A percentile compares a stretch with the other conserved stretches of the same genome.
Evolutionary conservation across 2,113 vertebrate genomes (phyloP).

Genomic region (Leptobrachium leishanense): DNA sequence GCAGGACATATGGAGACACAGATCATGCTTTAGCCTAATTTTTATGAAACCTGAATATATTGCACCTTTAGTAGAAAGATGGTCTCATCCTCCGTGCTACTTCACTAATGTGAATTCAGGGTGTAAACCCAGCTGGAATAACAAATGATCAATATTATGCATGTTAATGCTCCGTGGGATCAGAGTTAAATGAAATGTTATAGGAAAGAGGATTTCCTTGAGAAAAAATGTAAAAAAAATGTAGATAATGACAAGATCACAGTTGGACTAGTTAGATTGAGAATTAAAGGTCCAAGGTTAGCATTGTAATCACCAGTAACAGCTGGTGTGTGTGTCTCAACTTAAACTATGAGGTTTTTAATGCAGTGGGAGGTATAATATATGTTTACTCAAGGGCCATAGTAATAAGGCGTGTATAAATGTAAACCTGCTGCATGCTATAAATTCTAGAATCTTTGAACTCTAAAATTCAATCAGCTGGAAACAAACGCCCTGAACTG

Average conservation of each 20-base stretch:
- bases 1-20: no score
- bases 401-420: neutral
- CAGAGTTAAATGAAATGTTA: conserved; percentile 12
- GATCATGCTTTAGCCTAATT: neutral
- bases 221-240: neutral
- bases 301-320: conserved; percentile 16
- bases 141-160: conserved; percentile 33
- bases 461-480: neutral
- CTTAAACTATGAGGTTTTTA: neutral
- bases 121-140: conserved; percentile 22
- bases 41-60: neutral
- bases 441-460: neutral
- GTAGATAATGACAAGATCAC: conserved; percentile 19
- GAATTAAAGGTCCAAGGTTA: conserved; percentile 23
- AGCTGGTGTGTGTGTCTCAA: conserved; percentile 17
- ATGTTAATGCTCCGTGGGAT: conserved; percentile 22
- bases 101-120: conserved; percentile 4
- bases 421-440: neutral
- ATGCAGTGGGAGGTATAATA: neutral
- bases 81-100: neutral
- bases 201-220: conserved; percentile 10
- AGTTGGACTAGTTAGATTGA: neutral
- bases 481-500: neutral
- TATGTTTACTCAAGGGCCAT: neutral
- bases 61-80: neutral